Base-by-base conservation (phyloP, 2,797 vertebrate genomes). In the Bovichtus variegatus region DNA sequence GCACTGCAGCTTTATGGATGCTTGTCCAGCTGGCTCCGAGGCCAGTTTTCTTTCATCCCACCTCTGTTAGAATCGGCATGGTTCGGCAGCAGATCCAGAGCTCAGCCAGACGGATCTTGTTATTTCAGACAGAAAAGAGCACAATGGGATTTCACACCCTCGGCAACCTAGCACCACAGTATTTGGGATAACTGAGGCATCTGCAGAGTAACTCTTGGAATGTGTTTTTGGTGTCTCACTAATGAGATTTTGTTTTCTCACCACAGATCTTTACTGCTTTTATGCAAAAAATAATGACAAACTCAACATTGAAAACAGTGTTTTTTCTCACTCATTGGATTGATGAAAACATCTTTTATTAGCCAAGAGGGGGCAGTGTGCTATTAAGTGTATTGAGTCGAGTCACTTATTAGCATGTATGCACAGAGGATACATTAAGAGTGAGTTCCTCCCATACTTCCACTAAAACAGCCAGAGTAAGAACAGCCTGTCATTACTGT, bases 311-410 rank as follows among this genome's bases (percentile, higher is more conserved):
- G 18, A 43, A 49, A 59, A 69, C 41, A 61, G 5, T 44, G 5
- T 15, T 9, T 70, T 71, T 47, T 27, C 25, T 75, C 60, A 21
- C 54, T 36, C 10, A 23, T 38, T 71, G 25, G 2, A 4, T 27
- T 63, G 18, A 87, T 68, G 62, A 71, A 82, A 63, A 64, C 50
- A 49, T 18, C 2, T 63, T 78, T 81, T 80, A 76, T 72, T 65
- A 69, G 74, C 75, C 93, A 91, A 91, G 50, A 93, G 93, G 87
- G 88, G 93, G 92, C 92, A 91, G 90, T 87, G 44, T 83, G 73
- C 38, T 77, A 82, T 90, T 71, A 79, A 68, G 25, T 50, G 74
- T 63, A 60, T 12, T 44, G 40, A 76, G 74, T 71, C 18, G 9
- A 51, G 62, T 69, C 18, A 55, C 46, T 63, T 74, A 58, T 61